Percentiles rank a stretch among this genome's conserved stretches.
These are phyloP conservation scores for Papilio elwesi DNA, from an alignment of 2,888 invertebrate species.

Conservation along the genomic window DNA sequence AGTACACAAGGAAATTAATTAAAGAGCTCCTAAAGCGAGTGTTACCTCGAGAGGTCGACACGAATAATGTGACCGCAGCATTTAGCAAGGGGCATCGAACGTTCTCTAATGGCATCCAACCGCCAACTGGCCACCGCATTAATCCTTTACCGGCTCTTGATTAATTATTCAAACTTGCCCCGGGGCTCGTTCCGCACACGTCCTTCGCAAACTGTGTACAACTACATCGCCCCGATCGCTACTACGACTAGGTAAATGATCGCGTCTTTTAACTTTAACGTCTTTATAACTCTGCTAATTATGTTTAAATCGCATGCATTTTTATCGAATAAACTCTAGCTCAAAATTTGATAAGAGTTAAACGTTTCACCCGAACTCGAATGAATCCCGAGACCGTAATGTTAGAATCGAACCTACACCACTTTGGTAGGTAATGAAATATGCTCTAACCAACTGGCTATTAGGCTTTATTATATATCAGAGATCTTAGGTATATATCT, in stretches of 20 bases:
- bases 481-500: too few species aligned
- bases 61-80: slow-evolving; percentile 76
- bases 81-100: slow-evolving; percentile 78
- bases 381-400: background rate
- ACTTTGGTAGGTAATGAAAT: too few species aligned
- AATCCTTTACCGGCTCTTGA: slow-evolving; percentile 82
- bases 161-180: slow-evolving; percentile 82
- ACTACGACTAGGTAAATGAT: slow-evolving; percentile 23
- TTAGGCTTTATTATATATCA: too few species aligned
- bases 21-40: slow-evolving; percentile 54
- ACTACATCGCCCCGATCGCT: slow-evolving; percentile 51
- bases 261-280: slow-evolving; percentile 22
- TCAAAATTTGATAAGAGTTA: background rate
- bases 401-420: background rate
- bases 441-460: too few species aligned
- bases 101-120: slow-evolving; percentile 80
- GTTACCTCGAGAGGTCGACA: slow-evolving; percentile 54
- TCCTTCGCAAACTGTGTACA: slow-evolving; percentile 73
- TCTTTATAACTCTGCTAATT: slow-evolving; percentile 16
- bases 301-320: background rate
- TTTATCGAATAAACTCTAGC: background rate
- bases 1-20: slow-evolving; percentile 47
- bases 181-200: slow-evolving; percentile 60
- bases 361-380: background rate
- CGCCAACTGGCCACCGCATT: slow-evolving; percentile 82